A percentile compares a stretch with the other conserved stretches of the same genome.
phyloP scores from a whole-genome alignment of 2,888 invertebrate species.

The Andrena chrysosceles region DNA sequence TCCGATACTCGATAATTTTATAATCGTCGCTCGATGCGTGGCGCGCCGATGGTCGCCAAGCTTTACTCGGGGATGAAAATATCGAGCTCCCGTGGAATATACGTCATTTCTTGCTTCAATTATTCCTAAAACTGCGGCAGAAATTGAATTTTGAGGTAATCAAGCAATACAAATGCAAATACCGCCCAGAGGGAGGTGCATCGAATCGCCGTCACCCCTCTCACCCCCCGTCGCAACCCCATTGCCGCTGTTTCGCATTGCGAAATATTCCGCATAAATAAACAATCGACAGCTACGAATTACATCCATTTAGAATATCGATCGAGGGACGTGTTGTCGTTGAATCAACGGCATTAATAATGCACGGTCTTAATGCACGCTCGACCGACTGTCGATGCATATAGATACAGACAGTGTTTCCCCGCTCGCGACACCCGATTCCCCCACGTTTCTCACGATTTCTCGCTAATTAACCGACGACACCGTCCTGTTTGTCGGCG shows the following conservation, averaged over 20 bases:
- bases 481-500: slow-evolving; percentile 39
- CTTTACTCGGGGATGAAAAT: slow-evolving; percentile 15
- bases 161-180: slow-evolving; percentile 55
- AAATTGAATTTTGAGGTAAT: slow-evolving; percentile 48
- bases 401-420: not conserved
- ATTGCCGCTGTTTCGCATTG: slow-evolving; percentile 4
- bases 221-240: too few species aligned
- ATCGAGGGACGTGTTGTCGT: slow-evolving; percentile 25
- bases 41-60: not conserved
- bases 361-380: slow-evolving; percentile 3
- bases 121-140: slow-evolving; percentile 42
- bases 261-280: slow-evolving; percentile 55
- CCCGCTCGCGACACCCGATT: not conserved
- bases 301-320: slow-evolving; percentile 36
- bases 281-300: slow-evolving; percentile 41
- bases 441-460: slow-evolving; percentile 49
- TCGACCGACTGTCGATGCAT: not conserved
- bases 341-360: slow-evolving; percentile 27
- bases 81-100: not conserved
- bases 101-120: slow-evolving; percentile 41
- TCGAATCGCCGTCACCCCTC: not conserved
- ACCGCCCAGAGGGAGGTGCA: not conserved
- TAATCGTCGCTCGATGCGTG: slow-evolving; percentile 4
- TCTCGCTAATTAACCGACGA: slow-evolving; percentile 53
- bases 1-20: slow-evolving; percentile 27